These are phyloP conservation scores for Hyposoter dolosus DNA, from an alignment of 2,888 invertebrate species.

Conservation along the genomic window DNA sequence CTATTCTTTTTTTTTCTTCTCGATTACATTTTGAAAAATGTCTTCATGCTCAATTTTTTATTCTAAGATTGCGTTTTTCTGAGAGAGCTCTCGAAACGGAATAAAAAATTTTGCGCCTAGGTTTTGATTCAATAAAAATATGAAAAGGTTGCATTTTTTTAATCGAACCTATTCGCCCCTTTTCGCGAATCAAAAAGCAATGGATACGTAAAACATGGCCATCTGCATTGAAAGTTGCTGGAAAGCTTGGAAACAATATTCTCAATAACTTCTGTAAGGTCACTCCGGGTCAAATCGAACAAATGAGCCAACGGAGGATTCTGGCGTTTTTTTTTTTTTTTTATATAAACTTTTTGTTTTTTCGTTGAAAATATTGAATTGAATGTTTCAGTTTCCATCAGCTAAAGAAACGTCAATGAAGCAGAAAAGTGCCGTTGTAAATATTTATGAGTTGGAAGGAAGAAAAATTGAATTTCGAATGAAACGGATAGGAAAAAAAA, in stretches of 20 bases:
- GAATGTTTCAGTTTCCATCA: neutral
- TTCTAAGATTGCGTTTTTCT: neutral
- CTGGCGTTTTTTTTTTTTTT: no score
- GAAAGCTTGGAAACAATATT: neutral
- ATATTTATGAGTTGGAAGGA: neutral
- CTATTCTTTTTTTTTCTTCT: neutral
- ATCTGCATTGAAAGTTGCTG: neutral
- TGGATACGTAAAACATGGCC: neutral
- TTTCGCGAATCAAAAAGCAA: no score
- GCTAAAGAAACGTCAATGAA: neutral
- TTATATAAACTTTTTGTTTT: no score
- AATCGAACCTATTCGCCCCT: no score
- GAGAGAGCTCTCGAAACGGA: neutral
- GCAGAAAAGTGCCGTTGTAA: neutral
- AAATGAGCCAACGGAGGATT: no score
- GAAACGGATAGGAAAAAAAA: neutral
- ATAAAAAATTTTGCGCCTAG: neutral
- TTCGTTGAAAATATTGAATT: neutral
- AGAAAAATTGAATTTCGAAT: conserved; percentile 4
- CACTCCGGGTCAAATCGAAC: no score
- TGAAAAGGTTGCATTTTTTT: neutral
- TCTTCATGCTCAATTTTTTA: neutral
- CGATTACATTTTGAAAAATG: neutral
- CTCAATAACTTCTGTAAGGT: no score
- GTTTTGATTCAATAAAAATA: neutral